Conservation (phyloP, 2,113 vertebrate species). For the Centropristis striata region DNA sequence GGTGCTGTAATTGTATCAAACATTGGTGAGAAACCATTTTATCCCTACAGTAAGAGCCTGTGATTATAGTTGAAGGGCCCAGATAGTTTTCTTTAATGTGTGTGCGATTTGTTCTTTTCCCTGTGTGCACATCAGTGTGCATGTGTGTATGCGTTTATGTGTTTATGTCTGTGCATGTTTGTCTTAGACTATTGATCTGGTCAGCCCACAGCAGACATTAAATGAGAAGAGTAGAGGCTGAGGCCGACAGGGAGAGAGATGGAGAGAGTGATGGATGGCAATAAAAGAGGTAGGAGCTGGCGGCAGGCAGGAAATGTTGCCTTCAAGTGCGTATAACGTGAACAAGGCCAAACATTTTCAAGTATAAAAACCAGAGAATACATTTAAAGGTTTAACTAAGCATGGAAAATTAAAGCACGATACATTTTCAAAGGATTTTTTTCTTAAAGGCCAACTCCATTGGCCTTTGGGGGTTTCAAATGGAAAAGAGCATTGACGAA, state of each 20-base stretch:
- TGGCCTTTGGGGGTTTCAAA: too few relatives aligned
- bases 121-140: not conserved
- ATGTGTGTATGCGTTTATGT: conserved; percentile 49
- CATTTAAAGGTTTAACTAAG: not conserved
- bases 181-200: conserved; percentile 70
- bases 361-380: not conserved
- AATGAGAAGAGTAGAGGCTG: conserved; percentile 66
- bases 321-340: not conserved
- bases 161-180: conserved; percentile 63
- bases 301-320: conserved; percentile 17
- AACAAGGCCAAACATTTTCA: conserved; percentile 6
- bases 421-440: not conserved
- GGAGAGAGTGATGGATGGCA: conserved; percentile 67
- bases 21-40: conserved; percentile 22
- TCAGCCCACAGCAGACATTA: conserved; percentile 64
- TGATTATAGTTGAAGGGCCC: conserved; percentile 27
- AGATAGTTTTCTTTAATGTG: conserved; percentile 41
- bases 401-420: not conserved
- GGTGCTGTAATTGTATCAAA: conserved; percentile 33
- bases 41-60: conserved; percentile 16
- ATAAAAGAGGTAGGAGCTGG: conserved; percentile 52
- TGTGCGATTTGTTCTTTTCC: conserved; percentile 13
- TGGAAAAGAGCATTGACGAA: too few relatives aligned
- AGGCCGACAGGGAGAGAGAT: conserved; percentile 49
- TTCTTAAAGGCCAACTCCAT: not conserved